phyloP scores from a whole-genome alignment of 2,797 vertebrate species.

The Myotis myotis region DNA sequence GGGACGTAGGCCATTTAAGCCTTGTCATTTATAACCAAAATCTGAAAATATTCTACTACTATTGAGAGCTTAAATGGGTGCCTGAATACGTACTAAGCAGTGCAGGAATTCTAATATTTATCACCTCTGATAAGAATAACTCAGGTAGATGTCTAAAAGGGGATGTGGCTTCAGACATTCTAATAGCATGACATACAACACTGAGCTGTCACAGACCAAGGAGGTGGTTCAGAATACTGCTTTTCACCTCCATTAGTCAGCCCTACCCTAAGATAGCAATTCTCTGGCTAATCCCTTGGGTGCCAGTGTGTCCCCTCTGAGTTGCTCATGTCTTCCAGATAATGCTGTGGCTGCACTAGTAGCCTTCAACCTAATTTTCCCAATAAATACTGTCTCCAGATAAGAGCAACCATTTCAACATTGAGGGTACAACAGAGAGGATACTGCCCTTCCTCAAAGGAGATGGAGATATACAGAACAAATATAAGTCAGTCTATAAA shows the following conservation, averaged over 20 bases:
- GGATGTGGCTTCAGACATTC: neutral
- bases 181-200: neutral
- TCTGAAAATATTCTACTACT: neutral
- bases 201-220: neutral
- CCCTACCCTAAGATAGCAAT: neutral
- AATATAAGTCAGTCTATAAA: neutral
- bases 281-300: neutral
- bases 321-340: neutral
- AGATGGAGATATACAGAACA: neutral
- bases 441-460: neutral
- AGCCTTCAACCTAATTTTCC: constrained; percentile 9
- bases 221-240: neutral
- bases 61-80: neutral
- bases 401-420: neutral
- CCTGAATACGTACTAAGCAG: neutral
- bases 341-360: neutral
- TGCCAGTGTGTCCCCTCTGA: neutral
- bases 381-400: neutral
- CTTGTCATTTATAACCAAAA: neutral
- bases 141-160: neutral
- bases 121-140: neutral
- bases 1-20: neutral
- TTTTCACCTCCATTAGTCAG: neutral
- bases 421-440: neutral
- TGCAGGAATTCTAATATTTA: neutral